Conservation (phyloP, 2,888 invertebrate species). For the Cenopis cana region DNA sequence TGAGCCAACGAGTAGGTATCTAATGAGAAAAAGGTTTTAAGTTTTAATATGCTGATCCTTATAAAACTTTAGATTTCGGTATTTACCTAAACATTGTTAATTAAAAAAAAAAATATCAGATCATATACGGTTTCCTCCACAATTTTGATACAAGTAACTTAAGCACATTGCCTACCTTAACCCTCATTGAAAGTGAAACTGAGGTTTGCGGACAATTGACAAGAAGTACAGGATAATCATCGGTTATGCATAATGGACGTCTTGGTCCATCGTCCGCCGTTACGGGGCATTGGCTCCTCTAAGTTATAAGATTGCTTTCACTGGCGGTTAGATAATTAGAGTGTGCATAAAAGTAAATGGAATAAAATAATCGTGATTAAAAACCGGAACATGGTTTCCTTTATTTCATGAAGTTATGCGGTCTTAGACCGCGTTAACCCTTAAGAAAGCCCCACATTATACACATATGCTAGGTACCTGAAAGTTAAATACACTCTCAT, state of each 20-base stretch:
- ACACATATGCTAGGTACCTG: too few relatives aligned
- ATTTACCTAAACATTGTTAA: neutral
- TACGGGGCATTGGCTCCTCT: constrained; percentile 38
- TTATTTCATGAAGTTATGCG: constrained; percentile 8
- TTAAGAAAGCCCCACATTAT: too few relatives aligned
- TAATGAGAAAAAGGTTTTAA: neutral
- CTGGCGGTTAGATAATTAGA: constrained; percentile 39
- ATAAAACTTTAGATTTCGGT: neutral
- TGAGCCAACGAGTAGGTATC: neutral
- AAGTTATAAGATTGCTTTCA: constrained; percentile 38
- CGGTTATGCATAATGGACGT: constrained; percentile 37
- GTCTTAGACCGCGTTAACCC: neutral
- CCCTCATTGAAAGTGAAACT: constrained; percentile 40
- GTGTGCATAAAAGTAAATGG: constrained; percentile 29
- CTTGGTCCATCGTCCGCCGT: constrained; percentile 31
- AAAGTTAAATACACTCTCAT: too few relatives aligned
- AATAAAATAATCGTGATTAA: constrained; percentile 36
- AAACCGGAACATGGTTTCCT: constrained; percentile 22
- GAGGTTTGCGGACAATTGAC: constrained; percentile 14
- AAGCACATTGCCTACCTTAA: constrained; percentile 2
- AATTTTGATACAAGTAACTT: neutral
- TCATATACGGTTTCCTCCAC: neutral
- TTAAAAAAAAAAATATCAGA: too few relatives aligned
- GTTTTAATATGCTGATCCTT: neutral
- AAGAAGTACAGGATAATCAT: constrained; percentile 38